Conservation (phyloP, 1,140 invertebrate genomes). For the Scaptomyza hsui region DNA sequence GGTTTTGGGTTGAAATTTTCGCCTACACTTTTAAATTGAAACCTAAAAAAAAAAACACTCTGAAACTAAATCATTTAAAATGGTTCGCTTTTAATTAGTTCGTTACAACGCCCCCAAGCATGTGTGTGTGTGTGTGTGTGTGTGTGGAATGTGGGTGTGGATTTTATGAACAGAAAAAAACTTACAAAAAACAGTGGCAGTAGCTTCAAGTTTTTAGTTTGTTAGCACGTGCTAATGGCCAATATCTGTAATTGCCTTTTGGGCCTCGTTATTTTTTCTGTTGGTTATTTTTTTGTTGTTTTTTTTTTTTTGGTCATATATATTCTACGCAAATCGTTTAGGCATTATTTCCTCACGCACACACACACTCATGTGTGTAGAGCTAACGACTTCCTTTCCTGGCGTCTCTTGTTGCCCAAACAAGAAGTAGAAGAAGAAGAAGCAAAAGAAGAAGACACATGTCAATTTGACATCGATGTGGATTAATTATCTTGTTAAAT, state of each 20-base stretch:
- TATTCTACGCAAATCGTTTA: conserved; percentile 30
- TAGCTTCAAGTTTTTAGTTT: too few species aligned
- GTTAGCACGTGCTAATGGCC: conserved; percentile 39
- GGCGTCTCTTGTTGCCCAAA: background rate
- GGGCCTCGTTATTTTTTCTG: background rate
- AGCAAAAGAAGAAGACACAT: conserved; percentile 15
- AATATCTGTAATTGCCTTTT: background rate
- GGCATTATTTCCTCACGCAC: conserved; percentile 35
- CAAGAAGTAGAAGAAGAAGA: too few species aligned
- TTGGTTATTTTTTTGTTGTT: background rate
- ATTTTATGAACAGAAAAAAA: background rate
- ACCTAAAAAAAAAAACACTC: too few species aligned
- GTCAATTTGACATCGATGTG: conserved; percentile 53
- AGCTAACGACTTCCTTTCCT: conserved; percentile 51
- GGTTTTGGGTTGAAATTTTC: too few species aligned
- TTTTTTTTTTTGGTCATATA: conserved; percentile 27
- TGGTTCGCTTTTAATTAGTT: conserved; percentile 1
- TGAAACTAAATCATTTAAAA: background rate
- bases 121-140: too few species aligned
- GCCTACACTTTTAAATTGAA: conserved; percentile 7
- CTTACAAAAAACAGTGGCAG: background rate
- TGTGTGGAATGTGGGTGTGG: background rate
- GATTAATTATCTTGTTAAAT: conserved; percentile 52
- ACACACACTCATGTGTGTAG: conserved; percentile 7
- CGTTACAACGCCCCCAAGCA: background rate